Evolutionary conservation across 1,140 invertebrate species (phyloP).

Genomic region (Phenacoccus solenopsis): DNA sequence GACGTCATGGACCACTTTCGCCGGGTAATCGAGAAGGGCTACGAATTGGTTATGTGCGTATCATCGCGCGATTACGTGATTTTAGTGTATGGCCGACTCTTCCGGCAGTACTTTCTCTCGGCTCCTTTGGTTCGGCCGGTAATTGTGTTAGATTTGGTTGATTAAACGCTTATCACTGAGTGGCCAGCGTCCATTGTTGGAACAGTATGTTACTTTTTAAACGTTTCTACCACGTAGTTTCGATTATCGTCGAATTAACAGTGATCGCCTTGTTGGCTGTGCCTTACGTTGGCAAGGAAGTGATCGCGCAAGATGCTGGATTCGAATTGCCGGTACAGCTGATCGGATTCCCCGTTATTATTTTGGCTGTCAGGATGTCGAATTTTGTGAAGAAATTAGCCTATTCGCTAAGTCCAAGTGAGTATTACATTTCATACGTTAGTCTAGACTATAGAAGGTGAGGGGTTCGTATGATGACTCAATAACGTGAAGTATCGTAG

Average conservation of each 20-base stretch:
- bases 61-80: slow-evolving; percentile 4
- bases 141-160: neutral
- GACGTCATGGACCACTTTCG: slow-evolving; percentile 14
- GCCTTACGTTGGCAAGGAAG: neutral
- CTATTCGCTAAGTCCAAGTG: slow-evolving; percentile 68
- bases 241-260: neutral
- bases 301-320: slow-evolving; percentile 36
- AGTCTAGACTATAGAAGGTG: neutral
- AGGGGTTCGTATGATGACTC: too few species aligned
- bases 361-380: slow-evolving; percentile 59
- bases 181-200: neutral
- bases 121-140: neutral
- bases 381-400: slow-evolving; percentile 72
- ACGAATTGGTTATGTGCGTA: neutral
- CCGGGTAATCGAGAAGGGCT: neutral
- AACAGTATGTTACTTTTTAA: slow-evolving; percentile 8
- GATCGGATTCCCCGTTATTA: slow-evolving; percentile 68
- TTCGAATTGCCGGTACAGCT: slow-evolving; percentile 68
- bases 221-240: neutral
- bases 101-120: slow-evolving; percentile 10
- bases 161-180: neutral
- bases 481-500: too few species aligned
- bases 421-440: slow-evolving; percentile 33
- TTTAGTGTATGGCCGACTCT: slow-evolving; percentile 8
- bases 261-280: neutral